Evolutionary conservation across 2,888 invertebrate genomes (phyloP), one percentile per base, ranked within the genome.

Genomic region (Furcula furcula): DNA sequence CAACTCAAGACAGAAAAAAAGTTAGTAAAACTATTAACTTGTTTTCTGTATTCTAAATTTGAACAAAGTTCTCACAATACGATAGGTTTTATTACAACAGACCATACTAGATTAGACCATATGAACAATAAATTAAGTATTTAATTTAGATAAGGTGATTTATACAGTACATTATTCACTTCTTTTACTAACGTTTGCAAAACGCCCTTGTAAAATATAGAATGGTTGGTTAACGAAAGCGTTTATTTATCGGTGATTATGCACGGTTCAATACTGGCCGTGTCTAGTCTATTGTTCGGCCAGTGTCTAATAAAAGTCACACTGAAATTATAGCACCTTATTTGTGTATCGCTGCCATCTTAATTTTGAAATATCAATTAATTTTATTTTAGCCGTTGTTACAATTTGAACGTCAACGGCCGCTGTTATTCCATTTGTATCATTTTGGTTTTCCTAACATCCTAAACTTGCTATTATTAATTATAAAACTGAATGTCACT

Each of bases 191-290:
- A n/a, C 15, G 27, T 27, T 27, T 27, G n/a, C 15, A 27, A 27
- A 27, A 15, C 10, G 27, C 27, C 27, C 27, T 27, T 27, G 27
- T 27, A 27, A 27, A 15, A 15, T 27, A 27, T 27, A 15, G 27
- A 27, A 27, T 27, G 27, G 27, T 27, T 27, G 27, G 27, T 27
- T 27, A 27, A n/a, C 15, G 27, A 27, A 27, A 27, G 27, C 15
- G 15, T 27, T 27, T 27, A 27, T 27, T 7, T 27, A 27, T 27
- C 9, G 15, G 15, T 5, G 27, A 27, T 27, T 27, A 5, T 27
- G 9, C 27, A 27, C 27, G 27, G 27, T 27, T 15, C 15, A 9
- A 27, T n/a, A 15, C n/a, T 1, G 27, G 15, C 27, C 10, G 15
- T 9, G 27, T 27, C 27, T 27, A 15, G 15, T 14, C 27, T 7